Evolutionary conservation across 1,140 invertebrate species (phyloP).

Genomic region (Ostrea denselamellosa): DNA sequence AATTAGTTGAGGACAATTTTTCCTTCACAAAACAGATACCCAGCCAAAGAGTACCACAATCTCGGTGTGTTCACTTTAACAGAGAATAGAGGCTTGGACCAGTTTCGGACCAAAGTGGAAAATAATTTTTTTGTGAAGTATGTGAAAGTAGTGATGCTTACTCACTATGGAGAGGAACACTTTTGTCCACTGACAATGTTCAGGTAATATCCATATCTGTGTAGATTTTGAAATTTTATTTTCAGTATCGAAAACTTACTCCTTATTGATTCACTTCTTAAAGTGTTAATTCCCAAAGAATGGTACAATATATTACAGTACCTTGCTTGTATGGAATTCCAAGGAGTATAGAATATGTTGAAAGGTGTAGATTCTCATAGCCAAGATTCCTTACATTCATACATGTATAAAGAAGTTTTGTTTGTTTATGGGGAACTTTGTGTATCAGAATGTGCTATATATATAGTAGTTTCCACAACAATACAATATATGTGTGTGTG

Average conservation of each 20-base stretch:
- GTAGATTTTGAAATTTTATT: not conserved
- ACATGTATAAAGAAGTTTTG: too few species aligned
- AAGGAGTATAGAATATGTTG: too few species aligned
- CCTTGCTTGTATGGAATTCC: too few species aligned
- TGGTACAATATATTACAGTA: too few species aligned
- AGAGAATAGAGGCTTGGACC: constrained; percentile 92
- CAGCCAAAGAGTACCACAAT: constrained; percentile 93
- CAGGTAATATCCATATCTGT: constrained; percentile 61
- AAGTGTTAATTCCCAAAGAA: too few species aligned
- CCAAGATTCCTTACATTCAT: too few species aligned
- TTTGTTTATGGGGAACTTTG: too few species aligned
- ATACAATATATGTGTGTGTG: too few species aligned
- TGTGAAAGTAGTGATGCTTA: constrained; percentile 89
- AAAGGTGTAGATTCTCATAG: too few species aligned
- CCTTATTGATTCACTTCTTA: not conserved
- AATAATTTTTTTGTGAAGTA: constrained; percentile 93
- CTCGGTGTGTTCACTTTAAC: constrained; percentile 92
- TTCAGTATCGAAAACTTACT: not conserved
- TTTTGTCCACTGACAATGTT: constrained; percentile 94
- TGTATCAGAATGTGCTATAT: too few species aligned
- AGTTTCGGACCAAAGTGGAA: constrained; percentile 86
- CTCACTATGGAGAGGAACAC: constrained; percentile 97
- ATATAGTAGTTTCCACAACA: too few species aligned
- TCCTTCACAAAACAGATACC: constrained; percentile 83
- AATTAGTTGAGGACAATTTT: too few species aligned